Evolutionary conservation across 2,888 invertebrate genomes (phyloP).

Genomic region (Lumbricus terrestris): DNA sequence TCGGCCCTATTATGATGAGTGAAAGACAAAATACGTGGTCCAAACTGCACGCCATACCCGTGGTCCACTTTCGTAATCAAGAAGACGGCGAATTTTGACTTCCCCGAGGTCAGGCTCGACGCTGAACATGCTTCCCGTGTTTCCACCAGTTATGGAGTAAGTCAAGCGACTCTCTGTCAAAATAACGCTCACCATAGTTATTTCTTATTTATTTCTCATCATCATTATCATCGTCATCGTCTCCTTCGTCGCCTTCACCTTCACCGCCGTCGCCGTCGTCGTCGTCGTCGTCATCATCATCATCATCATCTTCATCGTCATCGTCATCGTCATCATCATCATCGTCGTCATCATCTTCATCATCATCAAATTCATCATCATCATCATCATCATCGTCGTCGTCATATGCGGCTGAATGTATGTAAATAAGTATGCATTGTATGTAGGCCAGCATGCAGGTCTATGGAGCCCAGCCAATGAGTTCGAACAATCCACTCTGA

Average conservation of each 20-base stretch:
- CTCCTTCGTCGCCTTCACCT: too few species aligned
- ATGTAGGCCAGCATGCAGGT: too few species aligned
- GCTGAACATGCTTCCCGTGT: slow-evolving; percentile 95
- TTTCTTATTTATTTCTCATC: not conserved
- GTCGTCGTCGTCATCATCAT: too few species aligned
- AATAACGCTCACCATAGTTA: not conserved
- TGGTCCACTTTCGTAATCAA: slow-evolving; percentile 41
- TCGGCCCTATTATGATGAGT: not conserved
- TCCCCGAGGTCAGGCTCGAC: slow-evolving; percentile 92
- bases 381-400: not conserved
- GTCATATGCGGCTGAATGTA: not conserved
- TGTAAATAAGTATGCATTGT: not conserved
- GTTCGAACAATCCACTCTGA: too few species aligned
- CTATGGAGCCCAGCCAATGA: not conserved
- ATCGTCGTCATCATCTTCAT: too few species aligned
- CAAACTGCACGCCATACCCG: slow-evolving; percentile 35
- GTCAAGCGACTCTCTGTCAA: slow-evolving; percentile 65
- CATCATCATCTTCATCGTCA: too few species aligned
- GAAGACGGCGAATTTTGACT: slow-evolving; percentile 63
- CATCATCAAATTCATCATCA: too few species aligned
- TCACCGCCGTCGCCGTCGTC: too few species aligned
- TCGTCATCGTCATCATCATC: too few species aligned
- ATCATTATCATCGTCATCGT: too few species aligned
- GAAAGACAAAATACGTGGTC: not conserved
- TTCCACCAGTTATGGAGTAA: slow-evolving; percentile 98